Conservation (phyloP, 2,797 vertebrate genomes). For the Spinus olivaceus region DNA sequence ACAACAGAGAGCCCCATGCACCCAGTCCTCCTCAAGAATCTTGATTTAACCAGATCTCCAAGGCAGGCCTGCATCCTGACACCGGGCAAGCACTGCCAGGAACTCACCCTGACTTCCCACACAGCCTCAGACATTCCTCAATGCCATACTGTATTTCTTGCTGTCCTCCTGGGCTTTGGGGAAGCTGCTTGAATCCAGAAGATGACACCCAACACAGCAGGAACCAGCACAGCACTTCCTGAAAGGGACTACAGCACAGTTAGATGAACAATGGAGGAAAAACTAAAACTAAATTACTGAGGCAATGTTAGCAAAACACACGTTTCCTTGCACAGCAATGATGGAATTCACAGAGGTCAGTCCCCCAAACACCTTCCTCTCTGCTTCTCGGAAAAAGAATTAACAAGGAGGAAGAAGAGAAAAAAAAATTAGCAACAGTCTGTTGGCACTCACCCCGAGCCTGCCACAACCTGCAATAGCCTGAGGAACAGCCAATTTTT, state of each 20-base stretch:
- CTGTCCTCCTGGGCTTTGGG: neutral
- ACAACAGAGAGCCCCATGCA: fast-evolving
- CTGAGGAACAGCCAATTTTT: neutral
- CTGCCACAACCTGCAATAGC: neutral
- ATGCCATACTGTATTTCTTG: neutral
- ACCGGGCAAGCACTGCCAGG: neutral
- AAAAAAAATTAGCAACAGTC: neutral
- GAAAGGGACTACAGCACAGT: neutral
- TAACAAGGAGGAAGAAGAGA: neutral
- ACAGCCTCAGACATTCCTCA: neutral
- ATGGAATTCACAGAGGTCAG: neutral
- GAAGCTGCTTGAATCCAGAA: neutral
- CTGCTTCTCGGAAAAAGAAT: neutral
- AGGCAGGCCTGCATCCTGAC: neutral
- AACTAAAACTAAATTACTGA: neutral
- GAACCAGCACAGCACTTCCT: neutral
- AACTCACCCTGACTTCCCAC: neutral
- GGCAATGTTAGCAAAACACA: neutral
- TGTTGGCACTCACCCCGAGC: neutral
- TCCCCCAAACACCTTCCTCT: neutral
- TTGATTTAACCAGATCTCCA: neutral
- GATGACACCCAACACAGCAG: neutral
- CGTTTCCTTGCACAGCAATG: fast-evolving
- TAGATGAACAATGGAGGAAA: neutral
- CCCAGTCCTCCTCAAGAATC: neutral